Conservation (phyloP, 37 sponge, comb jelly and placozoan genomes). For the Halisarca cf. caerulea region DNA sequence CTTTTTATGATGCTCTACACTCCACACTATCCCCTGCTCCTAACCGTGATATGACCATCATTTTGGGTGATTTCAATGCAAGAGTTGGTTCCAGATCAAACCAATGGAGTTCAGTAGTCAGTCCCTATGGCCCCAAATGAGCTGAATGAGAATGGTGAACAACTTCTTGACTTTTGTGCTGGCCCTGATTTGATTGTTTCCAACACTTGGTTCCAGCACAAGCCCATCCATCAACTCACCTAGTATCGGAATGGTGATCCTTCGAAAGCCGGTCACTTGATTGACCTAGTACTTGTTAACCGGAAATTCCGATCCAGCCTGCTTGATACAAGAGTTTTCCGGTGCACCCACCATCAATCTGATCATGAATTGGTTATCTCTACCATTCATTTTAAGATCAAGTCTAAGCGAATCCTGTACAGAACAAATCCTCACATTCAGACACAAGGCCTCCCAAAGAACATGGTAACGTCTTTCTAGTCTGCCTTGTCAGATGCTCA, state of each 20-base stretch:
- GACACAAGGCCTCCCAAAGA: slow-evolving; percentile 20
- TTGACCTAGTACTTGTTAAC: slow-evolving; percentile 20
- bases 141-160: slow-evolving; percentile 31
- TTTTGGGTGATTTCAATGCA: slow-evolving; percentile 27
- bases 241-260: slow-evolving; percentile 28
- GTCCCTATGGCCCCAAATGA: slow-evolving; percentile 10
- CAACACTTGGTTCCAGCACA: slow-evolving; percentile 22
- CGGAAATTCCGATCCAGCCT: slow-evolving; percentile 20
- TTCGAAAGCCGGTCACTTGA: not conserved
- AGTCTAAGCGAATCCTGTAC: not conserved
- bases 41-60: slow-evolving; percentile 28
- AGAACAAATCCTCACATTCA: slow-evolving; percentile 14
- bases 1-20: slow-evolving; percentile 11
- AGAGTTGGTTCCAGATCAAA: slow-evolving; percentile 13
- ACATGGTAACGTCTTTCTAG: slow-evolving; percentile 15
- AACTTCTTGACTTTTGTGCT: slow-evolving; percentile 27
- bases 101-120: slow-evolving; percentile 17
- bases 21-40: slow-evolving; percentile 20
- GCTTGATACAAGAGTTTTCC: slow-evolving; percentile 20
- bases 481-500: slow-evolving; percentile 14
- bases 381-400: slow-evolving; percentile 24
- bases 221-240: slow-evolving; percentile 25
- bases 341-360: slow-evolving; percentile 17
- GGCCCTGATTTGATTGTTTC: slow-evolving; percentile 6
- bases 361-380: slow-evolving; percentile 25